phyloP scores from a whole-genome alignment of 2,113 vertebrate genomes.

The Chroicocephalus ridibundus region DNA sequence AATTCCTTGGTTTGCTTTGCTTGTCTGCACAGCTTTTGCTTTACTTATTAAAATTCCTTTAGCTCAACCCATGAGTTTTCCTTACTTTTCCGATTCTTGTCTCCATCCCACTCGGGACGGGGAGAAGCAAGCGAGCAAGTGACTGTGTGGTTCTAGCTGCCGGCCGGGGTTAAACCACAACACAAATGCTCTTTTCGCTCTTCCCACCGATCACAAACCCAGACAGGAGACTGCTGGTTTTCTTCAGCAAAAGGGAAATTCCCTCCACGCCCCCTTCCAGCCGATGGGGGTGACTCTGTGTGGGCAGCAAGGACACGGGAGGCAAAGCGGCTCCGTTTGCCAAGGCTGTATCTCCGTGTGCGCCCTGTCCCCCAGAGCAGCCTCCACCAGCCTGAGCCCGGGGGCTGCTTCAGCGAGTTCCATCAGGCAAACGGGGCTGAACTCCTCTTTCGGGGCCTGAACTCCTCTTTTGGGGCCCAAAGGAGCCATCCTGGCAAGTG shows the following conservation, averaged over 20 bases:
- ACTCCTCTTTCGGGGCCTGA: not conserved
- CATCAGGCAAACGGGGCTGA: not conserved
- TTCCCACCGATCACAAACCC: not conserved
- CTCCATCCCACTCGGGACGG: not conserved
- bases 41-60: not conserved
- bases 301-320: accelerated
- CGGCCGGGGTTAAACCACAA: not conserved
- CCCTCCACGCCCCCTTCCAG: not conserved
- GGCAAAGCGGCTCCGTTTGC: not conserved
- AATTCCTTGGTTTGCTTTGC: not conserved
- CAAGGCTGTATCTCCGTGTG: accelerated
- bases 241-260: not conserved
- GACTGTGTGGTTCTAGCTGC: not conserved
- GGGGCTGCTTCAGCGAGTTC: not conserved
- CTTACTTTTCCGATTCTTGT: not conserved
- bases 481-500: not conserved
- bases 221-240: not conserved
- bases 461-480: not conserved
- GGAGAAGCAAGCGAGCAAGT: not conserved
- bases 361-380: not conserved
- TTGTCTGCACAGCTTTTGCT: not conserved
- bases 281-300: not conserved
- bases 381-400: not conserved
- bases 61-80: not conserved
- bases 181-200: not conserved